phyloP scores from a whole-genome alignment of 2,888 invertebrate species.

The Podotricha telesiphe region DNA sequence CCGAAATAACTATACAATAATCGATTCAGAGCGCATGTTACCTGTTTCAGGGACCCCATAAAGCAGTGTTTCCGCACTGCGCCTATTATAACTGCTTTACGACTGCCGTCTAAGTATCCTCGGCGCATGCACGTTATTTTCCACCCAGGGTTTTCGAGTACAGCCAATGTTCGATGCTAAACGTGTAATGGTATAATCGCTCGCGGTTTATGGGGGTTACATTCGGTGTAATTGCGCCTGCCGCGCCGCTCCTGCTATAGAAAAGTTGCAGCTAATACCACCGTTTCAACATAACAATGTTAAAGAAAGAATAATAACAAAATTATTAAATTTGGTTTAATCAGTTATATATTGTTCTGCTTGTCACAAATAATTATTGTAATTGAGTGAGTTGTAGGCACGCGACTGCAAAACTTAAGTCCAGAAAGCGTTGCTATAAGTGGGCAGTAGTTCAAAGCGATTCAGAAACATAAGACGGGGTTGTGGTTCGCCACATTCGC shows the following conservation, averaged over 20 bases:
- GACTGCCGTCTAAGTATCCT: constrained; percentile 67
- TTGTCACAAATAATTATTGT: background rate
- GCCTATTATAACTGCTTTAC: constrained; percentile 76
- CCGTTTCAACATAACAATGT: constrained; percentile 50
- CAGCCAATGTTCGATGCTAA: constrained; percentile 64
- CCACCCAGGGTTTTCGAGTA: constrained; percentile 58
- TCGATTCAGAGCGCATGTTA: constrained; percentile 73
- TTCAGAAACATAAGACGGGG: constrained; percentile 63
- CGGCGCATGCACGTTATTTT: constrained; percentile 63
- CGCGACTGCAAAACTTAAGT: background rate
- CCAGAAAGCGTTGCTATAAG: constrained; percentile 28
- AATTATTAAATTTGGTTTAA: background rate
- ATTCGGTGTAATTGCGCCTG: constrained; percentile 67
- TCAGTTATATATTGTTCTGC: background rate
- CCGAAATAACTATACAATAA: constrained; percentile 71
- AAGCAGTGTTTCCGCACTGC: constrained; percentile 75
- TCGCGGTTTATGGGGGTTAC: constrained; percentile 49
- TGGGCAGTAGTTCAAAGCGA: constrained; percentile 65
- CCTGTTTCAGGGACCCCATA: constrained; percentile 73
- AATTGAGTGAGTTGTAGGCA: constrained; percentile 2
- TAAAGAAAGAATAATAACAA: background rate
- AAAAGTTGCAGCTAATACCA: constrained; percentile 55
- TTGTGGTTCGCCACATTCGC: constrained; percentile 57
- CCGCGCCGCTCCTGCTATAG: constrained; percentile 53
- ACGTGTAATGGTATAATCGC: constrained; percentile 67